Evolutionary conservation across 2,888 invertebrate genomes (phyloP), one percentile per base, ranked within the genome.

Genomic region (Orthosia cruda): DNA sequence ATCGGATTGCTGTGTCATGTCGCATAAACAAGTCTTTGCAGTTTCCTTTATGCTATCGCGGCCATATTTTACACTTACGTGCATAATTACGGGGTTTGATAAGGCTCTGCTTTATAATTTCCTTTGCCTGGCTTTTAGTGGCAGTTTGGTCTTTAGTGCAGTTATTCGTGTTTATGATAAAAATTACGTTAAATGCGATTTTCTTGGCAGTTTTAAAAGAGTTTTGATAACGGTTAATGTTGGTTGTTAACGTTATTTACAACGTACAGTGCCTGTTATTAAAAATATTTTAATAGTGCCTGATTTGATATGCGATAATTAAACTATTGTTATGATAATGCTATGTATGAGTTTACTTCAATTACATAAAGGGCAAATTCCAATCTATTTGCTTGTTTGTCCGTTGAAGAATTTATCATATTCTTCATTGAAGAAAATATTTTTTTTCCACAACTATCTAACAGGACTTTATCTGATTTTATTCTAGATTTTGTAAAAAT

Each of bases 21-120:
- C 72, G 72, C 81, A 87, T 87, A 83, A 85, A 85, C 78, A 77
- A 77, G 81, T 77, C 69, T 73, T 83, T 78, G 55, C 71, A 59
- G 79, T 84, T 86, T 86, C 87, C 82, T 82, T 73, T 74, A 49
- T 58, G 65, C 58, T 81, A 87, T 81, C 85, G 74, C 32, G 57
- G 20, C 49, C 65, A 49, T 40, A 72, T 77, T 81, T 83, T 81
- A 78, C 83, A 81, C 78, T 83, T 66, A 66, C 64, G 66, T 74
- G 74, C 40, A 75, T 84, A 71, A 77, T 84, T 77, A 80, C 76
- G 74, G 69, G 23, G 73, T 73, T 73, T 80, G 77, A 81, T 74
- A 81, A 81, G 50, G 55, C 49, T 70, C 23, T 52, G 75, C 58
- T 66, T 83, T 69, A 79, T 80, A 82, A 75, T 82, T 82, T 72